Base-by-base conservation (phyloP, 2,797 vertebrate genomes). In the Hydrolagus colliei region DNA sequence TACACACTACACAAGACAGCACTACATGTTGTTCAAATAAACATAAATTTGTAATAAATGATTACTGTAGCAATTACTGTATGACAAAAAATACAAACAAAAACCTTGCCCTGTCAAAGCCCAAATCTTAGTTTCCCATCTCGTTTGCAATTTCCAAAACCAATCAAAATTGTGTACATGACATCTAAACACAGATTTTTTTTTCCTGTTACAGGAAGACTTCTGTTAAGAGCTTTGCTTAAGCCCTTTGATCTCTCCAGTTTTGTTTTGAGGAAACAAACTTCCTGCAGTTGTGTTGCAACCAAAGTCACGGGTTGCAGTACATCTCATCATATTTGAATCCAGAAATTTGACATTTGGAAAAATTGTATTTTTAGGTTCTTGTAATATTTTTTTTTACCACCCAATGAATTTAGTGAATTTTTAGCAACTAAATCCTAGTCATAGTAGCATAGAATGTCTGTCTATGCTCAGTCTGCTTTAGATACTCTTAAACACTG, bases 181-280 rank as follows among this genome's bases (percentile, higher is more conserved):
- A 68, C 5, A 35, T 71, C 67, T 65, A 80, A 20, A 32, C 12
- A 14, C 13, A 67, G 78, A 32, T 22, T 63, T 84, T 77, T 71
- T 88, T 89, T 91, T 89, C 89, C 89, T 89, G 89, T 89, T 87
- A 87, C 90, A 90, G 87, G 87, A 89, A 90, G 71, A 87, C 82
- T 84, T 86, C 67, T 87, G 87, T 7, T 86, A 87, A 78, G 87
- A 86, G 72, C 41, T 71, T 87, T 90, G 86, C 87, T 14, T 87
- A 90, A 87, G 87, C 88, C 87, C 32, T 88, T 88, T 87, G 86
- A 88, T 87, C 86, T 78, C 86, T 88, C 35, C 63, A 84, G 79
- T 84, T 82, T 59, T 76, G 74, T 59, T 76, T 71, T 68, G 68
- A 62, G 35, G 71, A 84, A 86, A 22, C 65, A 85, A 63, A 52